A percentile compares a stretch with the other conserved stretches of the same genome.
Conservation (phyloP, 1,140 invertebrate genomes). For the Trichonephila clavipes region DNA sequence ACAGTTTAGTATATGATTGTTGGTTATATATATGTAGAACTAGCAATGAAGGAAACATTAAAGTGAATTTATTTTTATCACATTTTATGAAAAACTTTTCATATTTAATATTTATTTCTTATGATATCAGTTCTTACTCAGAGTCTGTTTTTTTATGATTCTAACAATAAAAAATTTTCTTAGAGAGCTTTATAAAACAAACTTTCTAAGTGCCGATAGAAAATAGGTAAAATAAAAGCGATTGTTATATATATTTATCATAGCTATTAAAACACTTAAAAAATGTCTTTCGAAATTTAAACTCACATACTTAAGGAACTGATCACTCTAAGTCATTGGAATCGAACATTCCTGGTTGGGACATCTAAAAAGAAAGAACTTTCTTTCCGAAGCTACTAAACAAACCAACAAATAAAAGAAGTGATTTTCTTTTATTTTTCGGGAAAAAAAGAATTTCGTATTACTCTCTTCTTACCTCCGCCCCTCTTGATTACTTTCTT, state of each 20-base stretch:
- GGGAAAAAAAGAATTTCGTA: neutral
- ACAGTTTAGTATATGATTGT: too few species aligned
- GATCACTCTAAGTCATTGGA: neutral
- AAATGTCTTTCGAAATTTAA: neutral
- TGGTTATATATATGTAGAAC: too few species aligned
- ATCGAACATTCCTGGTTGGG: neutral
- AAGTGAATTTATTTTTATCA: neutral
- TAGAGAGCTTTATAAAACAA: neutral
- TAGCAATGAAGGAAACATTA: too few species aligned
- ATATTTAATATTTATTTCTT: too few species aligned
- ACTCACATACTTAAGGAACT: neutral
- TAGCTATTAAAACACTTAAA: neutral
- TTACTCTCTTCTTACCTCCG: neutral
- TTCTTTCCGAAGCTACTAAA: neutral
- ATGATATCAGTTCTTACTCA: neutral
- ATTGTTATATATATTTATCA: neutral
- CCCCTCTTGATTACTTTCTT: constrained; percentile 11
- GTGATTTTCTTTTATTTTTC: neutral
- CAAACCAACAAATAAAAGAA: neutral
- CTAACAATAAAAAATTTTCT: neutral
- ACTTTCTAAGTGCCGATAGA: neutral
- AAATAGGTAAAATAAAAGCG: neutral
- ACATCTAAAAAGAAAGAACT: neutral
- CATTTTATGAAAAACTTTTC: neutral
- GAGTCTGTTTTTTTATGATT: neutral